phyloP scores from a whole-genome alignment of 2,113 vertebrate species.

The Chlorocebus sabaeus region DNA sequence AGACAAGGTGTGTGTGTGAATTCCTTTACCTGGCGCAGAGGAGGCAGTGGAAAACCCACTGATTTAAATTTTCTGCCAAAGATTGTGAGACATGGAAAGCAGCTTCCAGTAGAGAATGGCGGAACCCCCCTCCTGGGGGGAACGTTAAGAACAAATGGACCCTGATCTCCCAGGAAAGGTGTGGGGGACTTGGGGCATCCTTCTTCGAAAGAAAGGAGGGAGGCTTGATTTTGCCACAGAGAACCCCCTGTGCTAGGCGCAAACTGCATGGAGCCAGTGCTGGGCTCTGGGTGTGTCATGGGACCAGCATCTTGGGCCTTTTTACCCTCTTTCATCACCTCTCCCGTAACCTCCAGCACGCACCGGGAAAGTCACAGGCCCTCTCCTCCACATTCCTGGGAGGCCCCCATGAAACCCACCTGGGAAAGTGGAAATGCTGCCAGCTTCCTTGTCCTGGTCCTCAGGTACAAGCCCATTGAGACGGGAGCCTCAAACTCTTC shows the following conservation, averaged over 20 bases:
- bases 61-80: slow-evolving; percentile 1
- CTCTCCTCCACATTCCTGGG: not conserved
- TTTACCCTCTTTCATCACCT: not conserved
- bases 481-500: not conserved
- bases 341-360: not conserved
- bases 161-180: not conserved
- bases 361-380: not conserved
- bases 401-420: not conserved
- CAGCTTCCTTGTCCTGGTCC: too few species aligned
- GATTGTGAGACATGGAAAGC: not conserved
- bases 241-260: not conserved
- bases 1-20: not conserved
- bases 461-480: not conserved
- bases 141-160: not conserved
- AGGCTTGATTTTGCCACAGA: too few species aligned
- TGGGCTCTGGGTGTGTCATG: not conserved
- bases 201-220: not conserved
- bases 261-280: not conserved
- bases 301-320: not conserved
- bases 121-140: not conserved
- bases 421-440: not conserved
- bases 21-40: not conserved
- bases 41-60: not conserved
- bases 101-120: not conserved
- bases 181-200: not conserved